Base-by-base conservation (phyloP, 1,140 invertebrate genomes). In the Hermetia illucens region DNA sequence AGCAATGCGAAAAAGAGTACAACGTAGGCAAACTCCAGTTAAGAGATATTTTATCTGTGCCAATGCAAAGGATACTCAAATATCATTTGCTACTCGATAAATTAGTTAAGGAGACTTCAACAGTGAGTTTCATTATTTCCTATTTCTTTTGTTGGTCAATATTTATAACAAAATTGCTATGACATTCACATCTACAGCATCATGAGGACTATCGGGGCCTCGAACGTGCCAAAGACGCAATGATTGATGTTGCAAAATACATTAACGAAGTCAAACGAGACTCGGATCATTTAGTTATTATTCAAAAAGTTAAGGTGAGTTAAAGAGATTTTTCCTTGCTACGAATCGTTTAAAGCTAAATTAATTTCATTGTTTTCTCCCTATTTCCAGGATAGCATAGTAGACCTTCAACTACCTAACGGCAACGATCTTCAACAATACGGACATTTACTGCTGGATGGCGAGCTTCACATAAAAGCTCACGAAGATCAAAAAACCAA, bases 241-340 rank as follows among this genome's bases (percentile, higher is more conserved):
- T 98, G 93, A 75, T 91, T 40, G 93, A 98, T 63, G 78, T 98
- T 20, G 90, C 92, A 10, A 78, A 91, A 50, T 98, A 91, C 63
- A 94, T 95, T 42, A 98, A 98, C 61, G 94, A 98, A 70, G 89
- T 95, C n/a, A 96, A 95, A 52, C 66, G 93, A 33, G 93, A 98
- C 65, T 90, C 84, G 36, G 93, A 97, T 57, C 86, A 87, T 36
- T 64, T 95, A 16, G 77, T 84, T 42, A 78, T 97, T 34, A 90
- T 98, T 46, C 74, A 77, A 42, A 87, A 92, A 64, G 82, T 96
- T 39, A 82, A 92, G 68, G 72, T 75, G 50, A 51, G 44, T 37
- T 47, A 39, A 12, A 17, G 12, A 27, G 20, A 13, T 22, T 17
- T 34, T 10, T 16, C 33, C n/a, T 34, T 39, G 10, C 21, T 38